Evolutionary conservation across 2,888 invertebrate species (phyloP), one percentile per base, ranked within the genome.

Genomic region (Drosophila histrio): DNA sequence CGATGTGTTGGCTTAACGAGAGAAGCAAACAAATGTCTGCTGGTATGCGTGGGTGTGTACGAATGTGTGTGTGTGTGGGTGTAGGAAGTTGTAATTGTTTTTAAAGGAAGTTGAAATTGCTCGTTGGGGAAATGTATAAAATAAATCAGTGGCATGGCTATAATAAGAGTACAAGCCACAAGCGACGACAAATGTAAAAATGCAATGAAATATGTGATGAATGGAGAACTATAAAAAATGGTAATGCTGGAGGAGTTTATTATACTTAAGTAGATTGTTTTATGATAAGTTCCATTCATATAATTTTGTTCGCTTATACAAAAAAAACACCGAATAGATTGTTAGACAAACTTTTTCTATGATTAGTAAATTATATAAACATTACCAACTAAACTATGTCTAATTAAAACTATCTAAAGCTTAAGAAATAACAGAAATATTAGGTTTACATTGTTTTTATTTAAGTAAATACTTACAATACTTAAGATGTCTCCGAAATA

Each of bases 1-100:
- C 89, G 89, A 89, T 87, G 89, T 88, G 89, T 88, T 89, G 71
- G 80, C 77, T 80, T 89, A 78, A 82, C 72, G 87, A 73, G 70
- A 73, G 68, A 49, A 44, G 41, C 72, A 72, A 62, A 71, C 57
- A 47, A 38, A 63, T 54, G 11, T 39, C 36, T 13, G 24, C 15
- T 50, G 15, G 26, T 53, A 6, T 61, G 41, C 47, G 21, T 24
- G 15, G n/a, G n/a, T n/a, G n/a, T n/a, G n/a, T n/a, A n/a, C n/a
- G n/a, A n/a, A n/a, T 39, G 53, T 34, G 38, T 41, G 44, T 52
- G 28, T 59, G 60, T 58, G 57, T 63, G 59, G 47, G 47, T 50
- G 52, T 41, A 66, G 84, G 88, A 84, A 78, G 84, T 78, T 87
- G 82, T 84, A 87, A 88, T 84, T 84, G 83, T 88, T 87, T 88